Base-by-base conservation (phyloP, 2,113 vertebrate genomes). In the Lophochroa leadbeateri region DNA sequence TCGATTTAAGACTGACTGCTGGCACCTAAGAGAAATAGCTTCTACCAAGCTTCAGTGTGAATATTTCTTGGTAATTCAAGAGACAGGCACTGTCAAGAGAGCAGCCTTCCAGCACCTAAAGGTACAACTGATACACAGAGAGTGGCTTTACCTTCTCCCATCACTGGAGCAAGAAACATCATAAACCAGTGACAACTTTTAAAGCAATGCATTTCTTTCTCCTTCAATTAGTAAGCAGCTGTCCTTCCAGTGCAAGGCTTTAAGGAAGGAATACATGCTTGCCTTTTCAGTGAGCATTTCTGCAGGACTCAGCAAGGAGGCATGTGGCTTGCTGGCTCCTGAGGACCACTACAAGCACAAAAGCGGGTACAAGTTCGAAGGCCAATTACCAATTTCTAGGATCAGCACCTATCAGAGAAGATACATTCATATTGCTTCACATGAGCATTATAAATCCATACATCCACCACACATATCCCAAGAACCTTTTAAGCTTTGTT, bases 381-480 rank as follows among this genome's bases (percentile, higher is more conserved):
- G 11, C 37, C 4, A 13, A 61, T 16, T 11, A 21, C 60, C 39
- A 35, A 18, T 53, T 88, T 49, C 29, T 52, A 60, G 27, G 39
- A 77, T 25, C 64, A 60, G 33, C 18, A 35, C 27, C 44, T 29
- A 41, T 21, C 25, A 53, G 50, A 15, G 17, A 58, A 58, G 57
- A 58, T 13, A n/a, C 33, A 58, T 58, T 35, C 33, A 27, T 1
- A 25, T 2, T 4, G 35, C 46, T 82, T 58, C 31, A 88, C 16
- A 31, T 0, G 0, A 90, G 33, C n/a, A 70, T 55, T 6, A 12
- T 3, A 44, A 67, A 67, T 63, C 50, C 27, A 15, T 7, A 44
- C n/a, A 58, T 47, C 18, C 24, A 35, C 15, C 7, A 17, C 13
- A 33, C 0, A 0, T 41, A 82, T 11, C 29, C 50, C 18, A 52